Evolutionary conservation across 1,140 invertebrate genomes (phyloP).

Genomic region (Drusus annulatus): DNA sequence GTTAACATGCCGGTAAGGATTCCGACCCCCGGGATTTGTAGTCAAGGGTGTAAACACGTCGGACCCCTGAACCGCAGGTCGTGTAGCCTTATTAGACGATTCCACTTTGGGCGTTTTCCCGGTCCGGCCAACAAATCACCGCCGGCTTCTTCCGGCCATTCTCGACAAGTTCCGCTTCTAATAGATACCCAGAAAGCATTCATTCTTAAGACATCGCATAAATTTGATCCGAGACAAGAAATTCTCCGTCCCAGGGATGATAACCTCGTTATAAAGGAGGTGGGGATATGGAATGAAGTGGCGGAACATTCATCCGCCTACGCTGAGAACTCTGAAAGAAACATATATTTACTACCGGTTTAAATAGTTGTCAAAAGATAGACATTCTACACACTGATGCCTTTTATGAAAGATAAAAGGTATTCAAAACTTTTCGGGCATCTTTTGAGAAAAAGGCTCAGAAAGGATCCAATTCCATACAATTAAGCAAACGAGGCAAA

Average conservation of each 20-base stretch:
- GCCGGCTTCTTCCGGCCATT: background rate
- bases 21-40: background rate
- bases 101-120: background rate
- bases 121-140: background rate
- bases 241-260: background rate
- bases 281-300: too few relatives aligned
- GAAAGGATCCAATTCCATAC: too few relatives aligned
- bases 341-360: too few relatives aligned
- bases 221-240: background rate
- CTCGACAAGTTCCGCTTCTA: background rate
- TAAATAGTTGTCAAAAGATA: too few relatives aligned
- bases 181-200: conserved; percentile 8
- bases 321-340: too few relatives aligned
- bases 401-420: too few relatives aligned
- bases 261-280: background rate
- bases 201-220: conserved; percentile 1
- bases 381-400: too few relatives aligned
- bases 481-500: too few relatives aligned
- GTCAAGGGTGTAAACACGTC: conserved; percentile 2
- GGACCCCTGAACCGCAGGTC: conserved; percentile 8
- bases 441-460: too few relatives aligned
- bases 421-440: too few relatives aligned
- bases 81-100: background rate
- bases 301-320: too few relatives aligned
- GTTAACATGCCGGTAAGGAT: background rate